Percentiles rank a stretch among this genome's conserved stretches.
phyloP scores from a whole-genome alignment of 2,888 invertebrate genomes.

The Dolomedes plantarius region DNA sequence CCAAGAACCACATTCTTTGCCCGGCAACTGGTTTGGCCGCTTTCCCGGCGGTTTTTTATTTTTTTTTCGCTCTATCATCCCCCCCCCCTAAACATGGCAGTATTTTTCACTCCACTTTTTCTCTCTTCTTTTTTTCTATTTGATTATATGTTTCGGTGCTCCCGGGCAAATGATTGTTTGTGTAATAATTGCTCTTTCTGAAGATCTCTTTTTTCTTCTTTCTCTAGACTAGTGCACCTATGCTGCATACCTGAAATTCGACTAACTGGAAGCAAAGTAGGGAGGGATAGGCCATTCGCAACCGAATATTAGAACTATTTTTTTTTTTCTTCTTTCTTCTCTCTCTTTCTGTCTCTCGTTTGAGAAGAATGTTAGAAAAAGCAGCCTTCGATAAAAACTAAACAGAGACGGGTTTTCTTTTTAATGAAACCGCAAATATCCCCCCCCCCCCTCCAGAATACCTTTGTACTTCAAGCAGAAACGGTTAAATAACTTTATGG shows the following conservation, averaged over 20 bases:
- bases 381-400: no score
- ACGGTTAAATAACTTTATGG: no score
- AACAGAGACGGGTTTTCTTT: no score
- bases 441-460: no score
- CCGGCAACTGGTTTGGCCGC: conserved; percentile 67
- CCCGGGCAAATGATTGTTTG: conserved; percentile 64
- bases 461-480: no score
- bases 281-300: neutral
- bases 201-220: neutral
- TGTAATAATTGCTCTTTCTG: conserved; percentile 53
- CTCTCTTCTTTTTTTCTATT: conserved; percentile 42
- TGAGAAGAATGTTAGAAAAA: no score
- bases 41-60: conserved; percentile 41
- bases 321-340: no score
- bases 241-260: conserved; percentile 28
- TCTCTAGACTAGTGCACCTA: neutral
- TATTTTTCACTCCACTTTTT: conserved; percentile 64
- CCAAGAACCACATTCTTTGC: conserved; percentile 48
- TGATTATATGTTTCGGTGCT: conserved; percentile 62
- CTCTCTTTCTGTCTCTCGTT: no score
- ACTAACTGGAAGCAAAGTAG: conserved; percentile 16
- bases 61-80: neutral
- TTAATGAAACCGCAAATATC: no score
- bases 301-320: neutral
- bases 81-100: neutral